A percentile compares a stretch with the other conserved stretches of the same genome.
phyloP scores from a whole-genome alignment of 2,888 invertebrate species.

The Barypeithes pellucidus region DNA sequence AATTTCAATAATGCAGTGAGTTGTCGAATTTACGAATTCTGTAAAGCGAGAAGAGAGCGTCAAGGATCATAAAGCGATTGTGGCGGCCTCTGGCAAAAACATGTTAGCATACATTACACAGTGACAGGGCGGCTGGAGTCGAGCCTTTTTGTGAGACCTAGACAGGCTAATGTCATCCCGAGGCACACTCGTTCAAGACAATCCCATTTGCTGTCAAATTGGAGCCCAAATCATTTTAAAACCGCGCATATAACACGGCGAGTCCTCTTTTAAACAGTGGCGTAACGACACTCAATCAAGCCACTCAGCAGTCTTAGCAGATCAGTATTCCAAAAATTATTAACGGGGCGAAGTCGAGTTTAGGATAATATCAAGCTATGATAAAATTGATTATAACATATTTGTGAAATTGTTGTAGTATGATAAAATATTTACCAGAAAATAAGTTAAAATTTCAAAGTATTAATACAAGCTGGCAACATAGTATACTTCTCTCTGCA shows the following conservation, averaged over 20 bases:
- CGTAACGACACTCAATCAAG: conserved; percentile 60
- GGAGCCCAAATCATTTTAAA: conserved; percentile 68
- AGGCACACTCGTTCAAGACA: conserved; percentile 69
- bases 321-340: too few species aligned
- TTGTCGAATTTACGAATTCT: conserved; percentile 56
- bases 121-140: conserved; percentile 68
- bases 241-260: conserved; percentile 60
- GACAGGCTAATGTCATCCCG: conserved; percentile 70
- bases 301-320: too few species aligned
- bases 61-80: conserved; percentile 68
- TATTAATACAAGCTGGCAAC: too few species aligned
- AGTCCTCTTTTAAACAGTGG: conserved; percentile 56
- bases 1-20: conserved; percentile 53
- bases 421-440: too few species aligned
- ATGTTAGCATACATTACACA: conserved; percentile 71
- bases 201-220: conserved; percentile 71
- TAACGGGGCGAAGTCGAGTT: too few species aligned
- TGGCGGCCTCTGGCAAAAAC: conserved; percentile 67
- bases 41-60: conserved; percentile 61
- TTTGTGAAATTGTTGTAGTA: too few species aligned
- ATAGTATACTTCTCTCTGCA: too few species aligned
- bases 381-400: too few species aligned
- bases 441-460: too few species aligned
- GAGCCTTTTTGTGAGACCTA: conserved; percentile 69
- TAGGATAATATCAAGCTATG: too few species aligned